A percentile compares a stretch with the other conserved stretches of the same genome.
phyloP scores from a whole-genome alignment of 1,140 invertebrate species.

The Glomeris maerens region DNA sequence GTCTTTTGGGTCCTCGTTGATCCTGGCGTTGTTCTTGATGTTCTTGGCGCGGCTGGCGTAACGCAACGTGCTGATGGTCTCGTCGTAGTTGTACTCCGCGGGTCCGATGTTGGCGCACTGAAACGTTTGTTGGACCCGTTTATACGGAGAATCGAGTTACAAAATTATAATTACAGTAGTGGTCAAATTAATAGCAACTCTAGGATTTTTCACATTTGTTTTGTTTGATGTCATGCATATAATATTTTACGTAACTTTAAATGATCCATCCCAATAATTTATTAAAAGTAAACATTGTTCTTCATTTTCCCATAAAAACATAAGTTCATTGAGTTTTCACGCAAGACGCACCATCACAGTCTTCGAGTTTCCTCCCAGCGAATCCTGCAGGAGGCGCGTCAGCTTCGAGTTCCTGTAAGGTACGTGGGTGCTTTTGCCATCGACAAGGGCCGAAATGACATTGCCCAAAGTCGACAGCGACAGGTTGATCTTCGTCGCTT shows the following conservation, averaged over 20 bases:
- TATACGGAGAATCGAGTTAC: no score
- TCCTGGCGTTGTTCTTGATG: conserved; percentile 87
- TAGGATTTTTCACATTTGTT: no score
- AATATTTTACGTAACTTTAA: no score
- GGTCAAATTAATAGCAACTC: no score
- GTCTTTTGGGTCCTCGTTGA: conserved; percentile 98
- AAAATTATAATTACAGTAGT: no score
- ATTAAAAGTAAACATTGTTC: no score
- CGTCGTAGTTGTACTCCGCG: conserved; percentile 91
- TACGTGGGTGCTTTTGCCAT: conserved; percentile 84
- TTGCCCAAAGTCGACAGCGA: conserved; percentile 86
- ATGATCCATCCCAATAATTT: no score
- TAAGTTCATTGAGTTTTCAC: not conserved
- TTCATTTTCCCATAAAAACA: no score
- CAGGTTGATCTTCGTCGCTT: conserved; percentile 90
- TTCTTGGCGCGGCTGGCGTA: conserved; percentile 96
- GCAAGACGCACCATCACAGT: conserved; percentile 64
- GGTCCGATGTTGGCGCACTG: conserved; percentile 87
- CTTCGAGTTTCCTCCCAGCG: conserved; percentile 89
- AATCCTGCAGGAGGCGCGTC: conserved; percentile 82
- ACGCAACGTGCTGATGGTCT: conserved; percentile 88
- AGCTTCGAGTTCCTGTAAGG: conserved; percentile 91
- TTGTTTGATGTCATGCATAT: no score
- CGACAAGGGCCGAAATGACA: conserved; percentile 86
- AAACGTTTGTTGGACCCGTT: no score